phyloP scores from a whole-genome alignment of 2,888 invertebrate species.

The Chaitophorus viminalis region DNA sequence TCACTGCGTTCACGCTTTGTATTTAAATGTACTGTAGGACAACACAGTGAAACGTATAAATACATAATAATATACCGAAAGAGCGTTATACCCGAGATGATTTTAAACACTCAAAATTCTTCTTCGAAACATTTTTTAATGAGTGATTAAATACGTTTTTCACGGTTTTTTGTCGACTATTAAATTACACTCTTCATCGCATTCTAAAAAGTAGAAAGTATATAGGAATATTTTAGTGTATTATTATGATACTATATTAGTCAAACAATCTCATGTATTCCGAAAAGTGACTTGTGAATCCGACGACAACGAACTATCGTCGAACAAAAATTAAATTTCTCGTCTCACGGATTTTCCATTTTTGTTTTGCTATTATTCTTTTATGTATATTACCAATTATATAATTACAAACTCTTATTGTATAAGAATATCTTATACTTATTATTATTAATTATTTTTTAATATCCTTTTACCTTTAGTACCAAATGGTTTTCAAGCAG shows the following conservation, averaged over 20 bases:
- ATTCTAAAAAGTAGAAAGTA: conserved; percentile 16
- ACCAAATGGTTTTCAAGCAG: too few species aligned
- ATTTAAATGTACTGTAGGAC: too few species aligned
- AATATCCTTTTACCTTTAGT: too few species aligned
- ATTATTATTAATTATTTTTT: too few species aligned
- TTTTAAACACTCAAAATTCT: not conserved
- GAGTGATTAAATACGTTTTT: not conserved
- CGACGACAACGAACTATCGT: not conserved
- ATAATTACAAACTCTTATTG: too few species aligned
- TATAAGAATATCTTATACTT: too few species aligned
- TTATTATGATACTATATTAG: not conserved
- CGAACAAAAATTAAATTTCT: conserved; percentile 13
- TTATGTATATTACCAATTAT: too few species aligned
- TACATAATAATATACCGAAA: too few species aligned
- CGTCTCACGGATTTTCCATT: not conserved
- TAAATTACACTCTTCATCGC: conserved; percentile 7
- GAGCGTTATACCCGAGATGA: not conserved
- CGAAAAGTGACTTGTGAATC: conserved; percentile 6
- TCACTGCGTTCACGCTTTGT: too few species aligned
- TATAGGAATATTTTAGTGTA: not conserved
- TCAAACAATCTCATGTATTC: conserved; percentile 7
- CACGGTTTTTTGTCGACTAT: not conserved
- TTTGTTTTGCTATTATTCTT: not conserved
- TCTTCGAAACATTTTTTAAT: not conserved
- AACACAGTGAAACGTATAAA: too few species aligned